phyloP scores from a whole-genome alignment of 2,797 vertebrate species.

The Strix occidentalis region DNA sequence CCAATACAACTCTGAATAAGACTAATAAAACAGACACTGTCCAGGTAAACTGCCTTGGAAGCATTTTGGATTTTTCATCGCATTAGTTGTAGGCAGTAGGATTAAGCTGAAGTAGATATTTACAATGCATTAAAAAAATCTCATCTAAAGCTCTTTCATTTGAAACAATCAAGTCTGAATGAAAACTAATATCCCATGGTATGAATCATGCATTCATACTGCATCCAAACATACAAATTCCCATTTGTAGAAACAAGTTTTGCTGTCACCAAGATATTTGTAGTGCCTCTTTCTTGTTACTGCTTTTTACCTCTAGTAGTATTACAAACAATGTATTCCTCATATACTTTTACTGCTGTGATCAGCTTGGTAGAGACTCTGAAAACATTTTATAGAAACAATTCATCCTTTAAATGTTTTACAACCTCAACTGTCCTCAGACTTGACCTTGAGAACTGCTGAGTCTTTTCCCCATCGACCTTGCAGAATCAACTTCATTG shows the following conservation, averaged over 20 bases:
- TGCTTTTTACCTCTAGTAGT: neutral
- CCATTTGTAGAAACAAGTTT: neutral
- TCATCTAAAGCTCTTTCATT: neutral
- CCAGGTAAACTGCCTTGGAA: constrained; percentile 26
- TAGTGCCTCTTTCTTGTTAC: neutral
- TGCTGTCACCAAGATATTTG: neutral
- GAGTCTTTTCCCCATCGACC: neutral
- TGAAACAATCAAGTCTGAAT: neutral
- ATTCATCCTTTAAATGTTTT: neutral
- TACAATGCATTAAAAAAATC: neutral
- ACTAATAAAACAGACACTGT: neutral
- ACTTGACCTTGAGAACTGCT: constrained; percentile 7
- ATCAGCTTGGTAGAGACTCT: neutral
- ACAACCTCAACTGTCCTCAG: neutral
- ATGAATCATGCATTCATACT: neutral
- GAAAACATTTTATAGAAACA: neutral
- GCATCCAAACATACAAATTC: neutral
- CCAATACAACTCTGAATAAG: neutral
- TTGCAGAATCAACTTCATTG: neutral
- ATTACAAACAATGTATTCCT: neutral
- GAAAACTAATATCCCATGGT: neutral
- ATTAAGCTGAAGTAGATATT: neutral
- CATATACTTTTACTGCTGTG: neutral
- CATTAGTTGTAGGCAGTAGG: neutral
- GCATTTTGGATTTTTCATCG: neutral